These are phyloP conservation scores for Teleopsis dalmanni DNA, from an alignment of 1,140 invertebrate genomes.

Conservation along the genomic window DNA sequence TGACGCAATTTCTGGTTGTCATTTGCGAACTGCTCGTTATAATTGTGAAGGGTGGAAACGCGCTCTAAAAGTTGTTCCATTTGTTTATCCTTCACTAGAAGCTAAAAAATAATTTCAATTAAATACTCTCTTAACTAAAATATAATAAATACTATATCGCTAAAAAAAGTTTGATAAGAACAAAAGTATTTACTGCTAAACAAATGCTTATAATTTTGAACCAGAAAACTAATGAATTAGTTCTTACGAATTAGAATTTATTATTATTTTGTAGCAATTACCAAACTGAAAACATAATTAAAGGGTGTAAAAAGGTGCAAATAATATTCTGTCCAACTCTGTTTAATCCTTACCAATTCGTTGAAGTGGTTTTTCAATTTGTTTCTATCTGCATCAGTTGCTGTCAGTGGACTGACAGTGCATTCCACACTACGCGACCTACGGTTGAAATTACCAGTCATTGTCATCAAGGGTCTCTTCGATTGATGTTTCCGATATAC, in stretches of 20 bases:
- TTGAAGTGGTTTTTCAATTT: slow-evolving; percentile 23
- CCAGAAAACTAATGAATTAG: too few species aligned
- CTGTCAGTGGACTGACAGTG: slow-evolving; percentile 16
- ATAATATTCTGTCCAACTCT: too few species aligned
- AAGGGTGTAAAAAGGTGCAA: too few species aligned
- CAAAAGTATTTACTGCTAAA: neutral
- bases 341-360: slow-evolving; percentile 32
- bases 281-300: too few species aligned
- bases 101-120: too few species aligned
- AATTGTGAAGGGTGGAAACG: slow-evolving; percentile 31
- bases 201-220: too few species aligned
- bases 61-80: slow-evolving; percentile 36
- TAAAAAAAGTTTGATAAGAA: neutral
- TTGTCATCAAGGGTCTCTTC: slow-evolving; percentile 30
- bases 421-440: slow-evolving; percentile 30
- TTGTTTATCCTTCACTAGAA: slow-evolving; percentile 42
- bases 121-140: neutral
- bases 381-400: neutral
- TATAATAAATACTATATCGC: neutral
- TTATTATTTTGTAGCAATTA: too few species aligned
- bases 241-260: too few species aligned
- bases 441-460: slow-evolving; percentile 34
- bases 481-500: slow-evolving; percentile 11
- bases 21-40: slow-evolving; percentile 36
- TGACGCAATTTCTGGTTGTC: slow-evolving; percentile 33